phyloP scores from a whole-genome alignment of 2,888 invertebrate genomes.

The Alviniconcha strummeri region DNA sequence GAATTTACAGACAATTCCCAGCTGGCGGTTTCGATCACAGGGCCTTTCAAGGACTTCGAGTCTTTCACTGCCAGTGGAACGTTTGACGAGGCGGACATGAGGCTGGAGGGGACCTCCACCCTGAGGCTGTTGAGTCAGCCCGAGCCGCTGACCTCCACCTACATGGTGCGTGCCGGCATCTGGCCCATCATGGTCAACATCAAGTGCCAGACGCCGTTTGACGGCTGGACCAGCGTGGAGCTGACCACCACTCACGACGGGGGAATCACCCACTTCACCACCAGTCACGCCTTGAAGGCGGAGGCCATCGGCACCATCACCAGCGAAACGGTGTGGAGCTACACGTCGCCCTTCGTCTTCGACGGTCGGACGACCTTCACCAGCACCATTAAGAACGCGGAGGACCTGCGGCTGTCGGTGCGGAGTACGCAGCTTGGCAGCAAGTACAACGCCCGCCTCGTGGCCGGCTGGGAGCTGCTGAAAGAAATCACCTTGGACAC shows the following conservation, averaged over 20 bases:
- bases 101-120: constrained; percentile 31
- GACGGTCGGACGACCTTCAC: constrained; percentile 34
- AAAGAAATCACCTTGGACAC: constrained; percentile 42
- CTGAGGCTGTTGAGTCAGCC: constrained; percentile 10
- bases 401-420: constrained; percentile 36
- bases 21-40: constrained; percentile 29
- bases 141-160: constrained; percentile 15
- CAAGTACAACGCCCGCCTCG: constrained; percentile 31
- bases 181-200: constrained; percentile 29
- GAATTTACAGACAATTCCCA: constrained; percentile 28
- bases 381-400: constrained; percentile 36
- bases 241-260: constrained; percentile 37
- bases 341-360: constrained; percentile 32
- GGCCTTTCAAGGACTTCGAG: constrained; percentile 37
- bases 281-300: constrained; percentile 22
- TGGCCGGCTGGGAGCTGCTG: constrained; percentile 43
- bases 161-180: constrained; percentile 25
- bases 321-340: constrained; percentile 31
- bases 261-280: constrained; percentile 34
- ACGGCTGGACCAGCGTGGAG: constrained; percentile 30
- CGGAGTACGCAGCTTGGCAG: constrained; percentile 25
- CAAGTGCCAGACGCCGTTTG: constrained; percentile 17
- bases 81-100: constrained; percentile 31
- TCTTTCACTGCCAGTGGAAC: constrained; percentile 32
- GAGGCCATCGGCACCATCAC: constrained; percentile 27